These are phyloP conservation scores for Fratercula arctica DNA, from an alignment of 2,797 vertebrate species.

Conservation along the genomic window DNA sequence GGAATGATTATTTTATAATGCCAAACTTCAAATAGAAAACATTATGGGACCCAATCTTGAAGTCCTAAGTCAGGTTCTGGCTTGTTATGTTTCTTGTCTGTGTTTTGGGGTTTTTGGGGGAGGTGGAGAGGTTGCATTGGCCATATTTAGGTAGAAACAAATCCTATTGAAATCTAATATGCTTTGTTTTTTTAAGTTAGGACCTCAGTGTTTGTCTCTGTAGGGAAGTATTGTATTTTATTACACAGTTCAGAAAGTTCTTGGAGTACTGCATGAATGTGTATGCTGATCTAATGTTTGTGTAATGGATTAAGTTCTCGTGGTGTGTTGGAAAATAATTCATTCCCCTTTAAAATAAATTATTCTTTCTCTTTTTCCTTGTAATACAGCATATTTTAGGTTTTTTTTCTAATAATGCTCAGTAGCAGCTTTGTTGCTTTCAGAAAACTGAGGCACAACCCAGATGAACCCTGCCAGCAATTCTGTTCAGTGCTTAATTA, in stretches of 20 bases:
- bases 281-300: background rate
- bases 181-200: background rate
- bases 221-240: background rate
- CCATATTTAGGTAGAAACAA: background rate
- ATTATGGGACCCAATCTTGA: background rate
- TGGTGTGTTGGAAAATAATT: background rate
- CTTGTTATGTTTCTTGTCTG: background rate
- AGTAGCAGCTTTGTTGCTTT: background rate
- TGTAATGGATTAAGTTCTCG: background rate
- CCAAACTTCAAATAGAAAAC: constrained; percentile 7
- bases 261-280: background rate
- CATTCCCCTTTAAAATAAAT: background rate
- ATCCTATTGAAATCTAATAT: background rate
- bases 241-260: background rate
- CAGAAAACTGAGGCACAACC: background rate
- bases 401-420: background rate
- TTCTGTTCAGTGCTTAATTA: background rate
- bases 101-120: background rate
- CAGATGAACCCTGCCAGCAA: background rate
- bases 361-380: background rate
- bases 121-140: background rate
- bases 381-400: background rate
- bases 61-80: background rate
- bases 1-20: constrained; percentile 41
- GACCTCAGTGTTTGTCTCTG: background rate